Conservation (phyloP, 1,140 invertebrate species). For the Semibalanus balanoides region DNA sequence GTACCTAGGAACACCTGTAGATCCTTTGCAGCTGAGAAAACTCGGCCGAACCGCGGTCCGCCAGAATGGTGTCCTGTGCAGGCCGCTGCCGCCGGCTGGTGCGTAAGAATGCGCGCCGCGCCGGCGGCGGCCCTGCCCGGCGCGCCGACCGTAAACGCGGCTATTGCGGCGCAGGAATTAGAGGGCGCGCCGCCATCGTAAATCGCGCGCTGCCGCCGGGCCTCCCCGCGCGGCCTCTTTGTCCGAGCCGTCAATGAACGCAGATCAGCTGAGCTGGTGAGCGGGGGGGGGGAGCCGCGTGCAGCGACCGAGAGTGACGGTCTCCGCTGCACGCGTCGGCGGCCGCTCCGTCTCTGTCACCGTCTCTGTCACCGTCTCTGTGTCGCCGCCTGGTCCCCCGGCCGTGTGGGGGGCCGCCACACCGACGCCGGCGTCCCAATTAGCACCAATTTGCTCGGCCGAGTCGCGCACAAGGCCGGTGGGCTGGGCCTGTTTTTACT, state of each 20-base stretch:
- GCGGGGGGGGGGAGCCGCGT: too few relatives aligned
- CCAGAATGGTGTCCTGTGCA: background rate
- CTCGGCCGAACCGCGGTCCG: too few relatives aligned
- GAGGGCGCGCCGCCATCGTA: background rate
- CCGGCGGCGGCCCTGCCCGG: too few relatives aligned
- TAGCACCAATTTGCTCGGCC: background rate
- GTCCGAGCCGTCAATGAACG: background rate
- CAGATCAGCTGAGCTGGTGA: background rate
- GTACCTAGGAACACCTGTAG: too few relatives aligned
- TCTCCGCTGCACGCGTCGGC: too few relatives aligned
- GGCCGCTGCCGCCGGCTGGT: background rate
- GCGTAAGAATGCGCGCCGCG: background rate
- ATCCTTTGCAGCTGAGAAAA: too few relatives aligned
- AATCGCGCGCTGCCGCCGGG: background rate
- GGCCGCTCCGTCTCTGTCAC: too few relatives aligned
- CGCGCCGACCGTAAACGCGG: background rate
- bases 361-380: too few relatives aligned
- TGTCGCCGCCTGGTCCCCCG: too few relatives aligned
- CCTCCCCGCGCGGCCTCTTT: too few relatives aligned
- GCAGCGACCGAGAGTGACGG: too few relatives aligned
- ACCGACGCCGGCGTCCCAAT: background rate
- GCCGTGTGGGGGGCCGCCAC: too few relatives aligned
- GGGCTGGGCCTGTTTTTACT: background rate
- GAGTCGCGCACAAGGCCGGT: background rate
- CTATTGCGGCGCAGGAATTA: background rate